phyloP scores from a whole-genome alignment of 1,140 invertebrate genomes.

The Laupala kohalensis region DNA sequence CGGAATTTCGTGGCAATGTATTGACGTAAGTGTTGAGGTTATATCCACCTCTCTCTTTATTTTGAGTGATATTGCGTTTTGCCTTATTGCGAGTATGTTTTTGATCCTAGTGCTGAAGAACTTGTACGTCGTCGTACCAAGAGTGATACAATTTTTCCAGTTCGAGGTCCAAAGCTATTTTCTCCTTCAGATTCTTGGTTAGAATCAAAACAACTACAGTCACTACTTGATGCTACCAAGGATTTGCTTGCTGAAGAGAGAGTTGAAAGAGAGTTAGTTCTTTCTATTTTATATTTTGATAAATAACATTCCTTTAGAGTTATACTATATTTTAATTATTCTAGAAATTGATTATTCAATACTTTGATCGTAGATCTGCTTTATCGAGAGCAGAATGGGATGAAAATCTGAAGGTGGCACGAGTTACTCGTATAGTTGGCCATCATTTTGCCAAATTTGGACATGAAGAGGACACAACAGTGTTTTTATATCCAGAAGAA shows the following conservation, averaged over 20 bases:
- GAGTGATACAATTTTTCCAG: neutral
- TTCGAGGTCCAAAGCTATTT: neutral
- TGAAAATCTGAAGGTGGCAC: constrained; percentile 5
- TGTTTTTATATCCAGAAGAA: constrained; percentile 23
- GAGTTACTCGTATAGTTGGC: constrained; percentile 13
- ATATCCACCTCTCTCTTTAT: neutral
- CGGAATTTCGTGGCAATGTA: neutral
- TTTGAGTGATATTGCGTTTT: neutral
- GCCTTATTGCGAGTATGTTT: neutral
- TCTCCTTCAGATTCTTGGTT: neutral
- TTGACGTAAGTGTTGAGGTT: neutral
- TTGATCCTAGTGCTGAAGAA: neutral
- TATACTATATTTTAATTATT: too few species aligned
- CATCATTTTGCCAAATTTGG: constrained; percentile 13
- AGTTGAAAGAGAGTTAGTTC: neutral
- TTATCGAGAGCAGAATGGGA: constrained; percentile 15
- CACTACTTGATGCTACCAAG: neutral
- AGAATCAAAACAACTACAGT: neutral
- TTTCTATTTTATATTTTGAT: too few species aligned
- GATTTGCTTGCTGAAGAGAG: neutral
- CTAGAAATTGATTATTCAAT: too few species aligned
- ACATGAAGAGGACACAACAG: constrained; percentile 4
- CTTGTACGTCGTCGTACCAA: neutral
- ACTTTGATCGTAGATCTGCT: constrained; percentile 6
- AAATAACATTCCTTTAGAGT: too few species aligned